phyloP scores from a whole-genome alignment of 2,797 vertebrate species.

The Lagodon rhomboides region DNA sequence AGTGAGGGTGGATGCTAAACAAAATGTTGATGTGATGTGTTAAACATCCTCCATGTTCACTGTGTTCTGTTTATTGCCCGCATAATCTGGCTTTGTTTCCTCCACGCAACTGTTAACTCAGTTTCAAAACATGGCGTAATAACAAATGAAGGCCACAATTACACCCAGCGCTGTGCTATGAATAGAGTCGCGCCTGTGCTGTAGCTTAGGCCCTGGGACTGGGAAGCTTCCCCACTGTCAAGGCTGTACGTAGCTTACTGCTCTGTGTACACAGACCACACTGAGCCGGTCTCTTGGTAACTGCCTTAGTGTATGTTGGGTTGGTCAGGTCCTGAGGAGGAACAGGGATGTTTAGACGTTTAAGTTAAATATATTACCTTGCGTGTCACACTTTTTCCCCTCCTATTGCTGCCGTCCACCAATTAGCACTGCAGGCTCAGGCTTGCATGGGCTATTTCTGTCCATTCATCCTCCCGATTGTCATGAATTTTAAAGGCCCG shows the following conservation, averaged over 20 bases:
- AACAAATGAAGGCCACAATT: slow-evolving; percentile 36
- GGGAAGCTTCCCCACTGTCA: slow-evolving; percentile 24
- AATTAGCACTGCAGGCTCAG: slow-evolving; percentile 18
- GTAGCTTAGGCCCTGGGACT: background rate
- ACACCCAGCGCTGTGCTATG: slow-evolving; percentile 15
- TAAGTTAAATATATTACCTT: slow-evolving; percentile 57
- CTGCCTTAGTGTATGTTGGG: slow-evolving; percentile 47
- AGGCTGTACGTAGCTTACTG: slow-evolving; percentile 10
- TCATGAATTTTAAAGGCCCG: slow-evolving; percentile 20
- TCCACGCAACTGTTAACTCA: background rate
- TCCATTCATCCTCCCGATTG: background rate
- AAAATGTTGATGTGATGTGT: background rate
- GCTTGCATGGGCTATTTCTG: slow-evolving; percentile 11
- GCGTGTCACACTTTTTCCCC: background rate
- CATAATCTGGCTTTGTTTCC: slow-evolving; percentile 10
- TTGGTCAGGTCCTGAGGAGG: slow-evolving; percentile 46
- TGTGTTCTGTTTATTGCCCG: slow-evolving; percentile 10
- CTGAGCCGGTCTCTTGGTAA: slow-evolving; percentile 46
- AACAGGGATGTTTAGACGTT: slow-evolving; percentile 70
- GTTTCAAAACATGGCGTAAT: slow-evolving; percentile 9
- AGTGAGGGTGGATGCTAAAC: slow-evolving; percentile 2
- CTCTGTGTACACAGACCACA: slow-evolving; percentile 33
- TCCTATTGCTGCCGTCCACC: background rate
- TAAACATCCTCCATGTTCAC: slow-evolving; percentile 8
- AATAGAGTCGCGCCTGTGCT: slow-evolving; percentile 32